A percentile compares a stretch with the other conserved stretches of the same genome.
Evolutionary conservation across 2,113 vertebrate genomes (phyloP).

Genomic region (Psittacula cyanocephala): DNA sequence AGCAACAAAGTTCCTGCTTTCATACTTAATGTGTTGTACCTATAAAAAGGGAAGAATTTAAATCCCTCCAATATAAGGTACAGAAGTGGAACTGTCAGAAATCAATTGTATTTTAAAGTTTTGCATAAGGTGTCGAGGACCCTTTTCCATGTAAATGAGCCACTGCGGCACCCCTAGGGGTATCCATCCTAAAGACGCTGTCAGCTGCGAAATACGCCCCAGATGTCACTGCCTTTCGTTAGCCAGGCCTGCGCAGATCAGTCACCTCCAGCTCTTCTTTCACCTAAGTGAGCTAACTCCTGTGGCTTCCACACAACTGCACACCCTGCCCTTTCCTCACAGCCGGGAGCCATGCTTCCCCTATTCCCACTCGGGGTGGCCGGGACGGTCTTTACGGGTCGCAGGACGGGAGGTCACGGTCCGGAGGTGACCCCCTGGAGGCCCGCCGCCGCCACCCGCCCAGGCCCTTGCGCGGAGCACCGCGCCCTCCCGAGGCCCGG

Average conservation of each 20-base stretch:
- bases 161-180: neutral
- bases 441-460: neutral
- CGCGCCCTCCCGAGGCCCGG: neutral
- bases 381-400: neutral
- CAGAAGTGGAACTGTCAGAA: conserved; percentile 9
- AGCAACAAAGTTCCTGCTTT: neutral
- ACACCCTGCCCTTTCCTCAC: accelerated
- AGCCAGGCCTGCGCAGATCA: neutral
- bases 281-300: neutral
- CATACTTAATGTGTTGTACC: neutral
- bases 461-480: neutral
- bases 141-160: conserved; percentile 49
- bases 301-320: neutral
- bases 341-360: neutral
- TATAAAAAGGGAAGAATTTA: conserved; percentile 61
- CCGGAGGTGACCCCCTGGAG: neutral
- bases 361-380: accelerated
- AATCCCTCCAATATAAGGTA: conserved; percentile 12
- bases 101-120: conserved; percentile 16
- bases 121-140: conserved; percentile 1
- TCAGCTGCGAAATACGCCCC: conserved; percentile 21
- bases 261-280: neutral
- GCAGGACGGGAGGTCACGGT: neutral
- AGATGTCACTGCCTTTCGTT: neutral
- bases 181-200: conserved; percentile 19